phyloP scores from a whole-genome alignment of 30 jellyfish, hydroid and myxozoan genomes.

The Hydractinia symbiolongicarpus region DNA sequence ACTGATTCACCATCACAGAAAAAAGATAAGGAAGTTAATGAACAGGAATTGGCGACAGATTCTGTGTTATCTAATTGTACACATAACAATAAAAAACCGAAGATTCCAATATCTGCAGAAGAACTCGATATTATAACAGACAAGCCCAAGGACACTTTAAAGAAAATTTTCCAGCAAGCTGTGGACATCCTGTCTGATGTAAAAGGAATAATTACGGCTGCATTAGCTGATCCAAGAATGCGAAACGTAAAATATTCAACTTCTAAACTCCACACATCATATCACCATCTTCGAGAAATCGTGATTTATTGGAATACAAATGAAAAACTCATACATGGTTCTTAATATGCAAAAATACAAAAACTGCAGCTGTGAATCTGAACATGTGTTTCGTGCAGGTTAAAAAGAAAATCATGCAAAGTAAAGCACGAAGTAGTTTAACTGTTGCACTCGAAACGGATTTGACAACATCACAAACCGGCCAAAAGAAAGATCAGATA shows the following conservation, averaged over 20 bases:
- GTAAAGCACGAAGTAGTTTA: not conserved
- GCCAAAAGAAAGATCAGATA: too few relatives aligned
- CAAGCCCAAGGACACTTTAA: not conserved
- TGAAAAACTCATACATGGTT: not conserved
- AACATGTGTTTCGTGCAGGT: slow-evolving; percentile 6
- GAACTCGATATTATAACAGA: not conserved
- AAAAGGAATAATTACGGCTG: not conserved
- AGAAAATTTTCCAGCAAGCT: not conserved
- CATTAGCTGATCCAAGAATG: slow-evolving; percentile 3
- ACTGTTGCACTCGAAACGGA: not conserved
- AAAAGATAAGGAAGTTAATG: not conserved
- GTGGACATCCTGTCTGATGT: not conserved
- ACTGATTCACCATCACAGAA: not conserved
- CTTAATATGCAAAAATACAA: not conserved
- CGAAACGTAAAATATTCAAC: not conserved
- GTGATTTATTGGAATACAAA: not conserved
- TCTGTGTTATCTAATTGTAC: not conserved
- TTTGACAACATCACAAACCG: too few relatives aligned
- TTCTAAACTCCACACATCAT: not conserved
- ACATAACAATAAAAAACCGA: not conserved
- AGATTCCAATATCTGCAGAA: slow-evolving; percentile 7
- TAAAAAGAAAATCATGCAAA: not conserved
- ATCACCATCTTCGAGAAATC: not conserved
- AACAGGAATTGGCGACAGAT: not conserved
- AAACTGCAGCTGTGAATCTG: not conserved